Base-by-base conservation (phyloP, 1,140 invertebrate genomes). In the Ptiloglossa arizonensis region DNA sequence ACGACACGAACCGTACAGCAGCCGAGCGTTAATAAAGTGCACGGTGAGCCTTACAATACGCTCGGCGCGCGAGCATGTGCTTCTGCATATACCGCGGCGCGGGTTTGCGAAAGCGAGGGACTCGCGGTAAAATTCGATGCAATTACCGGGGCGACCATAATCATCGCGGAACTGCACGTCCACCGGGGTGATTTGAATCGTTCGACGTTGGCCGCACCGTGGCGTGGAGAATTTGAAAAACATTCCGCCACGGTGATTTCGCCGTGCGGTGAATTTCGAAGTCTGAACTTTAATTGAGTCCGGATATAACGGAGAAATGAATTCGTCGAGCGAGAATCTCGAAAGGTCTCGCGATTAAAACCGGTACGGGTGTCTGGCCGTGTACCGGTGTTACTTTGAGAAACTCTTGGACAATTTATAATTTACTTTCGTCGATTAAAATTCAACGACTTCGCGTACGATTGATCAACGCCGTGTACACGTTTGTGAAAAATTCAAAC, bases 21-120 rank as follows among this genome's bases (percentile, higher is more conserved):
- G 44, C 41, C 22, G 60, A 59, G 15, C 59, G 69, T 50, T 75
- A 82, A 81, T 35, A 69, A 69, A 74, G 66, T 81, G 27, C 50
- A 57, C 44, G 50, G n/a, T 27, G 71, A 63, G 24, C 72, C 72
- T 75, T 75, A 68, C 41, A 68, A 75, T 41, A 68, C 35, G 54
- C 6, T 72, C 8, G n/a, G 54, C 54, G 13, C 38, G 41, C 19
- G 24, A 44, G 63, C 38, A 46, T 22, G 17, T 41, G 27, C n/a
- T 67, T 46, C 62, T 32, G 22, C 72, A 24, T 35, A 27, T 17
- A 6, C 11, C 11, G 24, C 27, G 41, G 29, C 15, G 5, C 27
- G n/a, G 8, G 32, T 24, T 60, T 19, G 62, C 17, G 19, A 48
- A 50, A 74, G 60, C 62, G 46, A 66, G 32, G n/a, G 32, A 22